Evolutionary conservation across 2,888 invertebrate species (phyloP), one percentile per base, ranked within the genome.

Genomic region (Leucophora obtusa): DNA sequence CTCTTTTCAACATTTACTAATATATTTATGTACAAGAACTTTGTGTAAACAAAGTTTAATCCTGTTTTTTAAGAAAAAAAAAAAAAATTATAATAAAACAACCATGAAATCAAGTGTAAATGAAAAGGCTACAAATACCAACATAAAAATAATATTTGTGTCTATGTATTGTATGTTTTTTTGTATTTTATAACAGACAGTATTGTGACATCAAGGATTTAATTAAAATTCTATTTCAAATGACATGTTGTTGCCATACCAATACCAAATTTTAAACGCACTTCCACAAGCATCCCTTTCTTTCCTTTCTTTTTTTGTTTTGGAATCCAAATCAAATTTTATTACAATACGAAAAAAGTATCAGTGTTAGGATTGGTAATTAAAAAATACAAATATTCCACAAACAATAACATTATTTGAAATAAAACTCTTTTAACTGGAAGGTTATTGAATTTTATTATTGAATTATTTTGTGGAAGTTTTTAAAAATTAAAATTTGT

Each of bases 141-240:
- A 50, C 33, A 58, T 11, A 58, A 33, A 58, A 58, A 33, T 66
- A 51, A 38, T 59, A 35, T 59, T 59, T 59, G 59, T 59, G 71
- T 63, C 51, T 53, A 53, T n/a, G n/a, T n/a, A n/a, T 71, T 62
- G 14, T 6, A 10, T 62, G 5, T 18, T 62, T 33, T 33, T 11
- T 5, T 77, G 51, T 60, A 33, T 62, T 86, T 86, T 89, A 87
- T 88, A 89, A 90, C 90, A 90, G 90, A 90, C 90, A 90, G 88
- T 88, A 89, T 81, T 81, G 72, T 89, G 90, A 89, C 90, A 90
- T 89, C 88, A 89, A 90, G 90, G 90, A 90, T 90, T 90, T 90
- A 90, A 90, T 90, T 90, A 90, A 90, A 81, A 90, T 89, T 90
- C 88, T 89, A 89, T 87, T 89, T 86, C 86, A 87, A 85, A 81